phyloP scores from a whole-genome alignment of 1,140 invertebrate genomes.

The Drosophila pallidifrons region DNA sequence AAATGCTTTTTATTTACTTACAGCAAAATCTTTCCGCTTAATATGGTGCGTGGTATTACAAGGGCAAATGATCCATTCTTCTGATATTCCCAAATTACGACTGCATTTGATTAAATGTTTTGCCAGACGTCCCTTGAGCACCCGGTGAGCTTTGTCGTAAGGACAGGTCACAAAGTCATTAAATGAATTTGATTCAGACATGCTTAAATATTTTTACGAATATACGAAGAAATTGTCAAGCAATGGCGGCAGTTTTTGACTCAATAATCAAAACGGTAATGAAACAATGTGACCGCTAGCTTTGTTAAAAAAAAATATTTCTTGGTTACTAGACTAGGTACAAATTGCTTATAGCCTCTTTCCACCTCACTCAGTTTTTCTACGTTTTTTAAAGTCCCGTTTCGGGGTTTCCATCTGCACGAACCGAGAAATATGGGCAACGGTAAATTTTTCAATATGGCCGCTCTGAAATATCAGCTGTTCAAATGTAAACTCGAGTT shows the following conservation, averaged over 20 bases:
- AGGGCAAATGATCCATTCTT: slow-evolving; percentile 9
- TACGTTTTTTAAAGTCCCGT: no score
- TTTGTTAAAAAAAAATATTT: background rate
- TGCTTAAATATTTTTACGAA: background rate
- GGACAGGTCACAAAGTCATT: slow-evolving; percentile 22
- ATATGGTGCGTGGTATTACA: slow-evolving; percentile 25
- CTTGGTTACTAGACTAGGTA: background rate
- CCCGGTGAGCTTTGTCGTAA: slow-evolving; percentile 5
- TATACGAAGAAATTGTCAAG: background rate
- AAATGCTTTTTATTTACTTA: background rate
- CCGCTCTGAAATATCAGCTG: no score
- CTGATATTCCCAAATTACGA: background rate
- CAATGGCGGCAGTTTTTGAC: background rate
- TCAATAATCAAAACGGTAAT: background rate
- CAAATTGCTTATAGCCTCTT: no score
- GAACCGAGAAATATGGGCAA: no score
- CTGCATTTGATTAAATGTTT: slow-evolving; percentile 26
- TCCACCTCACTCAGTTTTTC: no score
- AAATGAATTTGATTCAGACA: slow-evolving; percentile 2
- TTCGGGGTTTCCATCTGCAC: no score
- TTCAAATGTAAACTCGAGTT: no score
- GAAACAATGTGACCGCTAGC: background rate
- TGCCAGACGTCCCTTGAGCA: slow-evolving; percentile 14
- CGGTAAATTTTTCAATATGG: no score
- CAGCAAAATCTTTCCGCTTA: background rate